Percentiles rank a stretch among this genome's conserved stretches.
Conservation (phyloP, 2,888 invertebrate species). For the Azorinus chamasolen region DNA sequence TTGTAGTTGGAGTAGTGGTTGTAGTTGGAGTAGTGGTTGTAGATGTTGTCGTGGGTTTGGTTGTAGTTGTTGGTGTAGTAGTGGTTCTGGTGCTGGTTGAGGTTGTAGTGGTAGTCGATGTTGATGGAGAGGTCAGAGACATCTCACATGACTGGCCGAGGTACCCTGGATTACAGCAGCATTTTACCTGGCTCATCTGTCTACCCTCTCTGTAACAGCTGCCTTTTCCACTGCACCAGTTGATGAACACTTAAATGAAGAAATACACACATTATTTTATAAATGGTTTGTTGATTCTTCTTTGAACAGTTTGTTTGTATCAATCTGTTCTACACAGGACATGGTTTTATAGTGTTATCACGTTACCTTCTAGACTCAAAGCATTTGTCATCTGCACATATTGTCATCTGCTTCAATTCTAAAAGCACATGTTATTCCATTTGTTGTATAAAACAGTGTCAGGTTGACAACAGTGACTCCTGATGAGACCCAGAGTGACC, state of each 20-base stretch:
- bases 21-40: not conserved
- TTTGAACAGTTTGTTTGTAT: no score
- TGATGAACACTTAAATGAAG: slow-evolving; percentile 51
- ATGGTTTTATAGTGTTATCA: no score
- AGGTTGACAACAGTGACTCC: no score
- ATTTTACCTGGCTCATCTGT: slow-evolving; percentile 35
- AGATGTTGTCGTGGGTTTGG: slow-evolving; percentile 7
- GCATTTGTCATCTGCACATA: no score
- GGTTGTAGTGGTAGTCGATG: slow-evolving; percentile 28
- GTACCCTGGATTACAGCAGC: slow-evolving; percentile 35
- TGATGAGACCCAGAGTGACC: no score
- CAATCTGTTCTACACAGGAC: no score
- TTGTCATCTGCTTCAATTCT: no score
- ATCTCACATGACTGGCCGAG: slow-evolving; percentile 31
- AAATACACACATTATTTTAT: not conserved
- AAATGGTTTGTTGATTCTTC: no score
- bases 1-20: not conserved
- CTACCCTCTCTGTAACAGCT: slow-evolving; percentile 45
- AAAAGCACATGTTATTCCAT: no score
- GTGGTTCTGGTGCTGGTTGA: slow-evolving; percentile 23
- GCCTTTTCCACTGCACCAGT: slow-evolving; percentile 54
- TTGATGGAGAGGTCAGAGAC: slow-evolving; percentile 35
- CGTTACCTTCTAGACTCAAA: no score
- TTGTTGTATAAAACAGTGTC: no score
- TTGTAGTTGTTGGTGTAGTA: slow-evolving; percentile 25